Evolutionary conservation across 1,140 invertebrate species (phyloP), one percentile per base, ranked within the genome.

Genomic region (Drosophila pallidifrons): DNA sequence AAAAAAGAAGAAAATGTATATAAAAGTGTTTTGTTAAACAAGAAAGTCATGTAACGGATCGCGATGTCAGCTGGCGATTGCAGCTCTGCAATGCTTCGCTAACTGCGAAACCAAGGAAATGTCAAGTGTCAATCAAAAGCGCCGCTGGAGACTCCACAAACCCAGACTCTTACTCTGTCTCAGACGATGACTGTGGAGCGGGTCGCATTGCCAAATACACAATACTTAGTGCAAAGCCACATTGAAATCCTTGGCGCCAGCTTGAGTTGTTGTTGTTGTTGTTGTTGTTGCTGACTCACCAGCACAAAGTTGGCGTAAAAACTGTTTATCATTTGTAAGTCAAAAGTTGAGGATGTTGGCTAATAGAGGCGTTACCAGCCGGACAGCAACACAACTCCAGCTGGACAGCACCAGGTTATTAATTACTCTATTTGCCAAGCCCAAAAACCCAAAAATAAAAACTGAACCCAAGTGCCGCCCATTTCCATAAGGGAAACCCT

Each of bases 121-220:
- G 83, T 77, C 83, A 81, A 79, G 75, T 88, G 85, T 73, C 85
- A 89, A 89, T 88, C 85, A 88, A 81, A 81, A 76, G 68, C 85
- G 60, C 78, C 52, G 85, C 81, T 73, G 74, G 77, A 77, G 58
- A 54, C 30, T 38, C 7, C 20, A 6, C 5, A 6, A 55, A 20
- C 38, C 28, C n/a, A 1, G 11, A 54, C 41, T 71, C 45, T n/a
- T 3, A 5, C 15, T 20, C 15, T 16, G 54, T 6, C n/a, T 30
- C 10, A 10, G 8, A 38, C 35, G 35, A 38, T 38, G 35, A 38
- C 41, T 35, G 49, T 30, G 20, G 28, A 1, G 13, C 25, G 51
- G 65, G 57, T 10, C 35, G 59, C 59, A 46, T 60, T 54, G 68
- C 69, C 74, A 72, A 72, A 73, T 60, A 35, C 45, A 25, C 20